Base-by-base conservation (phyloP, 2,888 invertebrate species). In the Mayetiola destructor region DNA sequence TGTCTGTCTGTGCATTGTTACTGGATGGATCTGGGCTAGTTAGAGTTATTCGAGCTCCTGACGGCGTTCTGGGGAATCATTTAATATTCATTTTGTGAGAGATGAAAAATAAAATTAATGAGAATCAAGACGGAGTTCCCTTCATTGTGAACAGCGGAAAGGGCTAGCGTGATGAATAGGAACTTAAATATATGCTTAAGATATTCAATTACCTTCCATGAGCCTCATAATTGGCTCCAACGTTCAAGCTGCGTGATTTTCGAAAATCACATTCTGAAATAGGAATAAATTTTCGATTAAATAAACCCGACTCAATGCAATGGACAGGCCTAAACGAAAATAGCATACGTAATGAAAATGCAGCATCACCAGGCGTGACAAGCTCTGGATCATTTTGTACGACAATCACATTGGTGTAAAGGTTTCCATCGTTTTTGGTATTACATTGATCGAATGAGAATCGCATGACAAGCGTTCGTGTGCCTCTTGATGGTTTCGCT, bases 301-400 rank as follows among this genome's bases (percentile, higher is more conserved):
- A n/a, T n/a, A n/a, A n/a, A n/a, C n/a, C n/a, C n/a, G n/a, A n/a
- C n/a, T n/a, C n/a, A n/a, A n/a, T n/a, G n/a, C n/a, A n/a, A n/a
- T n/a, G n/a, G n/a, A n/a, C n/a, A n/a, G n/a, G n/a, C n/a, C n/a
- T n/a, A n/a, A n/a, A n/a, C n/a, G n/a, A n/a, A n/a, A n/a, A n/a
- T n/a, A n/a, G n/a, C n/a, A n/a, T n/a, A n/a, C n/a, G 78, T 60
- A 82, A 65, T 14, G 77, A 77, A 64, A 82, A 81, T 36, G 82
- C 82, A 4, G 80, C 79, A 65, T 81, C 80, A 2, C 80, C 80
- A 0, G 80, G 80, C 61, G 80, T 80, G 59, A 81, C 77, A 16
- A 81, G 66, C 62, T 80, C 80, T 54, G 80, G 80, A 67, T 82
- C 82, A 62, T 82, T 79, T 66, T 82, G 82, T 55, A 82, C 72